Conservation (phyloP, 92 coral and sea anemone genomes). For the Zoanthus sociatus region DNA sequence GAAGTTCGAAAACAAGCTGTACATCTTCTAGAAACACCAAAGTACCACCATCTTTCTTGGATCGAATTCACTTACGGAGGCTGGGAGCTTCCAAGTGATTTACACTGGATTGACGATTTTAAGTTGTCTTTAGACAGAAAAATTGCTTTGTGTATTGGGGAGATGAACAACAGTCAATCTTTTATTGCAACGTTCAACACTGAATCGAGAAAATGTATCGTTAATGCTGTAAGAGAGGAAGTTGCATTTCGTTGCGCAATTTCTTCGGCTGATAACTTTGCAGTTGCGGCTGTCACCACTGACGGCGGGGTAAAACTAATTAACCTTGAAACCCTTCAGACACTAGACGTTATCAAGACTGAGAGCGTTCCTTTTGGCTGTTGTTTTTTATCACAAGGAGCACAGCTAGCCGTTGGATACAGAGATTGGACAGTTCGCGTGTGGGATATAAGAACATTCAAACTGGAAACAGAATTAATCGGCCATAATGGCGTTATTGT, state of each 20-base stretch:
- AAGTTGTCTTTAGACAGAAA: conserved; percentile 13
- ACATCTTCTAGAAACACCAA: conserved; percentile 26
- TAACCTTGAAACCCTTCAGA: background rate
- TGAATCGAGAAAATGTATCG: conserved; percentile 7
- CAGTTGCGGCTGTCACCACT: conserved; percentile 19
- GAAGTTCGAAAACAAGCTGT: background rate
- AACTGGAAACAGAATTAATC: background rate
- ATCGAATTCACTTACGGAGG: conserved; percentile 15
- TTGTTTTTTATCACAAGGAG: conserved; percentile 19
- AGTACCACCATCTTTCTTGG: conserved; percentile 37
- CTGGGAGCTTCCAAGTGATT: conserved; percentile 34
- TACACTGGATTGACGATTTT: conserved; percentile 18
- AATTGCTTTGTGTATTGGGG: conserved; percentile 31
- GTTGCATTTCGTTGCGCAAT: conserved; percentile 27
- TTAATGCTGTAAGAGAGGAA: background rate
- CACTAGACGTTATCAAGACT: too few relatives aligned
- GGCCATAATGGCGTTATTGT: conserved; percentile 17
- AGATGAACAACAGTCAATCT: background rate
- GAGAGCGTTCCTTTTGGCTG: conserved; percentile 17
- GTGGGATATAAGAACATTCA: conserved; percentile 27
- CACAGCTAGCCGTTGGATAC: background rate
- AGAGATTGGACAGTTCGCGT: conserved; percentile 33
- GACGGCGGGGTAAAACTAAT: conserved; percentile 34
- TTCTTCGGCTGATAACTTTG: conserved; percentile 5
- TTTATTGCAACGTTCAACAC: conserved; percentile 32